These are phyloP conservation scores for Lycodopsis pacificus DNA, from an alignment of 2,797 vertebrate genomes.

Conservation along the genomic window DNA sequence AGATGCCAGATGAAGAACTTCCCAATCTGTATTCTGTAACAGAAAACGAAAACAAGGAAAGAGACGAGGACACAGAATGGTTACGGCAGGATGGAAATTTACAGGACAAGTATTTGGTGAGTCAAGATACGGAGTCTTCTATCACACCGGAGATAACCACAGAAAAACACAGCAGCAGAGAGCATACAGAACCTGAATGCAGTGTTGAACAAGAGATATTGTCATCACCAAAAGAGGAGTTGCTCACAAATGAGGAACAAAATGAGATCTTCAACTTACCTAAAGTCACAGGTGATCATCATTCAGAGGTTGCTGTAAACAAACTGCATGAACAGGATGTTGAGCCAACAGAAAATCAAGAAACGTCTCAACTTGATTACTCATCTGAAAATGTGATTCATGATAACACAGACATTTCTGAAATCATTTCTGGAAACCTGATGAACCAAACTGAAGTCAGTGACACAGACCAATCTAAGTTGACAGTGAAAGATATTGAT, in stretches of 20 bases:
- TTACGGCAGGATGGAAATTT: constrained; percentile 7
- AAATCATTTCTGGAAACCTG: neutral
- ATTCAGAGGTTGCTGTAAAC: neutral
- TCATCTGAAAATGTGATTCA: neutral
- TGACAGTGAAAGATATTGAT: neutral
- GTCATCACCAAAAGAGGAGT: constrained; percentile 7
- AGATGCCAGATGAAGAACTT: constrained; percentile 5
- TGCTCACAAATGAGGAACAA: constrained; percentile 11
- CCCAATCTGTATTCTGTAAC: neutral
- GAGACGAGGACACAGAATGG: neutral
- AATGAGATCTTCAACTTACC: neutral
- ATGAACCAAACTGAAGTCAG: constrained; percentile 9
- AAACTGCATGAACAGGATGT: constrained; percentile 1
- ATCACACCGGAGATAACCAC: constrained; percentile 1
- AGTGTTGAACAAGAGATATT: neutral
- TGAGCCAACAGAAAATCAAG: constrained; percentile 1
- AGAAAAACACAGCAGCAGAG: neutral
- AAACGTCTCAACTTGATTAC: constrained; percentile 4
- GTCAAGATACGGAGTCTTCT: constrained; percentile 15
- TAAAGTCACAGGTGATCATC: neutral
- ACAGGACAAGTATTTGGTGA: constrained; percentile 9
- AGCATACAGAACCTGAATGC: neutral
- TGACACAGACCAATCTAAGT: neutral
- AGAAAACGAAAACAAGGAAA: constrained; percentile 19
- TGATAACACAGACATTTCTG: no score